Percentiles rank a stretch among this genome's conserved stretches.
Evolutionary conservation across 1,140 invertebrate species (phyloP).

Genomic region (Cotesia typhae): DNA sequence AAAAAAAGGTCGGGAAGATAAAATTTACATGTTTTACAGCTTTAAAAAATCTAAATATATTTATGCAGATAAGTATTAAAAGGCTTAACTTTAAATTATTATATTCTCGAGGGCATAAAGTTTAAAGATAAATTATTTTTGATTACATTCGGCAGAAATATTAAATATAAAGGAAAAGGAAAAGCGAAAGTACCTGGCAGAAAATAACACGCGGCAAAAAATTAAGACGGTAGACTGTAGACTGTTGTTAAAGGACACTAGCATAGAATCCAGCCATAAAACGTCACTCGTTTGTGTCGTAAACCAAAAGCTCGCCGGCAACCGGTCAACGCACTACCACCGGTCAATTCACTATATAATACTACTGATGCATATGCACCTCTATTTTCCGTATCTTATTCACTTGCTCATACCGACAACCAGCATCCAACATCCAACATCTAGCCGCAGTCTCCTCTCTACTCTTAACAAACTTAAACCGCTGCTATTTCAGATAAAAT

Average conservation of each 20-base stretch:
- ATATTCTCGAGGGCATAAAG: slow-evolving; percentile 8
- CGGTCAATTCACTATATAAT: slow-evolving; percentile 4
- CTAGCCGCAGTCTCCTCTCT: too few relatives aligned
- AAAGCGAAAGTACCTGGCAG: slow-evolving; percentile 18
- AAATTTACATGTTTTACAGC: too few relatives aligned
- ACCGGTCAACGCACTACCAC: slow-evolving; percentile 25
- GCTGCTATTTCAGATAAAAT: slow-evolving; percentile 30
- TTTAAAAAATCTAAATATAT: too few relatives aligned
- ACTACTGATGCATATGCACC: not conserved
- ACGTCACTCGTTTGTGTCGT: slow-evolving; percentile 28
- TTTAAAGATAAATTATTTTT: slow-evolving; percentile 30
- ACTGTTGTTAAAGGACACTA: too few relatives aligned
- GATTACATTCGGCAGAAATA: slow-evolving; percentile 30
- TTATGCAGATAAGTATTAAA: not conserved
- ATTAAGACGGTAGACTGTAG: too few relatives aligned
- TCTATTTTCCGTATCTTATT: not conserved
- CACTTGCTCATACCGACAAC: too few relatives aligned
- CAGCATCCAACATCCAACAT: too few relatives aligned
- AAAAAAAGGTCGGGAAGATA: too few relatives aligned
- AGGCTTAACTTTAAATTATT: slow-evolving; percentile 16
- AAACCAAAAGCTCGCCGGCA: slow-evolving; percentile 30
- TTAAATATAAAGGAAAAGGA: not conserved
- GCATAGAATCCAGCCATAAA: slow-evolving; percentile 18
- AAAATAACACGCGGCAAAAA: not conserved
- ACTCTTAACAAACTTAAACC: not conserved